phyloP scores from a whole-genome alignment of 1,140 invertebrate species.

The Matsumurasca onukii region DNA sequence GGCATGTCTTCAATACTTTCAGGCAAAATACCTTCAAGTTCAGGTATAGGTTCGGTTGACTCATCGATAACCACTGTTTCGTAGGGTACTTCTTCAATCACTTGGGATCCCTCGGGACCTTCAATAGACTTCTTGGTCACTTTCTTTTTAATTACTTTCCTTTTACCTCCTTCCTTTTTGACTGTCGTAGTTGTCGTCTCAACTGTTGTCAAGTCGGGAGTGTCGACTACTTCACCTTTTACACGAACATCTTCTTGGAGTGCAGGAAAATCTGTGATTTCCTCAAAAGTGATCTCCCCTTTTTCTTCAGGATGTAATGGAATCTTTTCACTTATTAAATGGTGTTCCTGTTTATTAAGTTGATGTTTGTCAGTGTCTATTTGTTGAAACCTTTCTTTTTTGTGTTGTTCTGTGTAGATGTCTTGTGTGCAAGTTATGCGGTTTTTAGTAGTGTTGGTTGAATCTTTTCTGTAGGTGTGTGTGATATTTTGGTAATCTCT shows the following conservation, averaged over 20 bases:
- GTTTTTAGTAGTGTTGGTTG: slow-evolving; percentile 17
- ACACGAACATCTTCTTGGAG: slow-evolving; percentile 35
- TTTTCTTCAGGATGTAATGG: no score
- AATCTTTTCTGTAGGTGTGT: slow-evolving; percentile 34
- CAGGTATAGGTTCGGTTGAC: background rate
- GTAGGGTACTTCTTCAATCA: background rate
- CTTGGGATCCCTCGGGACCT: background rate
- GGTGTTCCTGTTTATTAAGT: background rate
- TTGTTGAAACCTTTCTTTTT: slow-evolving; percentile 28
- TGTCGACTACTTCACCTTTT: background rate
- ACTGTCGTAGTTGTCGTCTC: background rate
- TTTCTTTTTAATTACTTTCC: slow-evolving; percentile 41
- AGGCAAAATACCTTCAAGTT: slow-evolving; percentile 31
- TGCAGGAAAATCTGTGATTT: slow-evolving; percentile 6
- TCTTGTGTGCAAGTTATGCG: slow-evolving; percentile 15
- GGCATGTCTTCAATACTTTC: slow-evolving; percentile 18
- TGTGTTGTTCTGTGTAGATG: slow-evolving; percentile 28
- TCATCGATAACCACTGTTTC: background rate
- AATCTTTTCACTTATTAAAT: background rate
- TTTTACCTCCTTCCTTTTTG: background rate
- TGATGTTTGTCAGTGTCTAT: background rate
- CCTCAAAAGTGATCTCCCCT: slow-evolving; percentile 33
- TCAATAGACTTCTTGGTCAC: slow-evolving; percentile 35
- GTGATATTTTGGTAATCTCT: slow-evolving; percentile 30
- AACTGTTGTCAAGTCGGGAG: background rate